Base-by-base conservation (phyloP, 2,113 vertebrate species). In the Tachuris rubrigastra region DNA sequence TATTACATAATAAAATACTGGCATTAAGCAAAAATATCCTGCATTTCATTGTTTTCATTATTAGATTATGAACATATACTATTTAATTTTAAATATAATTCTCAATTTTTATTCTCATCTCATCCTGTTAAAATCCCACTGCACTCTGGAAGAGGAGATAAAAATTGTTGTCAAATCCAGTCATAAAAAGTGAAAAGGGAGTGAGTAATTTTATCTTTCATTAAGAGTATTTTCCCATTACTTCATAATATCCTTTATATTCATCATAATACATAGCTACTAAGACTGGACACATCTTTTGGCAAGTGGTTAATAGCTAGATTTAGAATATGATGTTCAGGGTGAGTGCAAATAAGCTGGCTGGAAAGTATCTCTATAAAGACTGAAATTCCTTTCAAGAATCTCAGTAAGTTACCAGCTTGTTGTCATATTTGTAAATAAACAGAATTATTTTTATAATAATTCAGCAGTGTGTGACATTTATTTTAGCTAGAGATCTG, bases 401-500 rank as follows among this genome's bases (percentile, higher is more conserved):
- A 92, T 59, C 17, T 90, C 60, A 52, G 14, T 41, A 92, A 86
- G 28, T 92, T 95, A 96, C 42, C 39, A 91, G 44, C 58, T 79
- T 95, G 72, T 82, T 96, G 73, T 88, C 81, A 79, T 91, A 94
- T 97, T 97, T 97, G 92, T 93, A 97, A 97, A 97, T 90, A 97
- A 97, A 96, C 59, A 90, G 55, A 97, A 96, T 97, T 95, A 87
- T 79, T 96, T 97, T 96, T 94, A 60, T 23, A 96, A 85, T 97
- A 97, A 95, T 92, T 98, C 93, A 97, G 59, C 63, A 81, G 28
- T 44, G 14, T 79, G 58, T 96, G 95, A 94, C 87, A 96, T 97
- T 98, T 97, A 94, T 97, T 98, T 75, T 89, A 96, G 85, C 74
- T 95, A 84, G 66, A 97, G 90, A 96, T 96, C 66, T 94, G 87